phyloP scores from a whole-genome alignment of 2,888 invertebrate genomes.

The Andrena praecox region DNA sequence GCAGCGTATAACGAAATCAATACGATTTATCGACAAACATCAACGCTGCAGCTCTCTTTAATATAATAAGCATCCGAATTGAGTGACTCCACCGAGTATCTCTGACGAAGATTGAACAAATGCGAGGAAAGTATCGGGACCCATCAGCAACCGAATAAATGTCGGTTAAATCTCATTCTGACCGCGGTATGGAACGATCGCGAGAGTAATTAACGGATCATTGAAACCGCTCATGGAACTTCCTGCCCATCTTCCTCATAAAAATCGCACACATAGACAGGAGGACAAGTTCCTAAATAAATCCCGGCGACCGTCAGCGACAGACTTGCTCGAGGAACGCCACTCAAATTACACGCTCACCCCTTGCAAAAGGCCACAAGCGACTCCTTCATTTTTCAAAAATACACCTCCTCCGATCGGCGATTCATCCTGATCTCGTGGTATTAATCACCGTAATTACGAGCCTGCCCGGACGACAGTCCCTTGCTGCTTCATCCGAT shows the following conservation, averaged over 20 bases:
- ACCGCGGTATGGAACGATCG: too few species aligned
- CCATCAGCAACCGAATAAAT: too few species aligned
- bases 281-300: not conserved
- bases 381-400: constrained; percentile 33
- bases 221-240: not conserved
- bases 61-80: not conserved
- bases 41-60: not conserved
- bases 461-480: constrained; percentile 59
- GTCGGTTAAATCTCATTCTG: too few species aligned
- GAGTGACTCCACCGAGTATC: too few species aligned
- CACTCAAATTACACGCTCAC: constrained; percentile 21
- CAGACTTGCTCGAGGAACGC: constrained; percentile 1
- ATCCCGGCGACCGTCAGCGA: not conserved
- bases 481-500: constrained; percentile 57
- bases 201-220: not conserved
- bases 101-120: too few species aligned
- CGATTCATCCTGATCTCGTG: constrained; percentile 45
- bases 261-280: not conserved
- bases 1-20: not conserved
- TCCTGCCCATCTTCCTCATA: not conserved
- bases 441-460: constrained; percentile 67
- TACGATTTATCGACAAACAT: constrained; percentile 3
- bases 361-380: not conserved
- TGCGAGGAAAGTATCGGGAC: too few species aligned
- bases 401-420: constrained; percentile 17